phyloP scores from a whole-genome alignment of 2,888 invertebrate species.

The Pantelozetes paolii region DNA sequence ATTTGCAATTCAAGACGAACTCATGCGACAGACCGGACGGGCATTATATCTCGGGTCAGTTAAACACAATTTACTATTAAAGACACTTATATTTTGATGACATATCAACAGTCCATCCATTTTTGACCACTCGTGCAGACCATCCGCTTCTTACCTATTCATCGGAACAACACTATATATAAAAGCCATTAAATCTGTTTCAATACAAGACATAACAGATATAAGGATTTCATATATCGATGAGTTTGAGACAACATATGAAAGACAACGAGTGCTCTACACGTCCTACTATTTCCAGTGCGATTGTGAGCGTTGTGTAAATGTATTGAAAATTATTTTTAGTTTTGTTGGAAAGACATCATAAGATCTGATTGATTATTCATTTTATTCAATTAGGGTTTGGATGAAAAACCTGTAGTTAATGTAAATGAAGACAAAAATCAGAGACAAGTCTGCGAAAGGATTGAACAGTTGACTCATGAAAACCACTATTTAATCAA shows the following conservation, averaged over 20 bases:
- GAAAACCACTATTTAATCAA: neutral
- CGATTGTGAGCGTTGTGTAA: slow-evolving; percentile 35
- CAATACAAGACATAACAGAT: slow-evolving; percentile 28
- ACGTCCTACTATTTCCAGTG: slow-evolving; percentile 39
- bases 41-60: slow-evolving; percentile 41
- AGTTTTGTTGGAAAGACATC: too few species aligned
- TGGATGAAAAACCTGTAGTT: neutral
- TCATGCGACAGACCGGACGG: slow-evolving; percentile 37
- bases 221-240: slow-evolving; percentile 38
- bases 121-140: slow-evolving; percentile 40
- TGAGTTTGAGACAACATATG: slow-evolving; percentile 35
- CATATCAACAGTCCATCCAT: slow-evolving; percentile 35
- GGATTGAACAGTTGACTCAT: slow-evolving; percentile 13
- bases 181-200: slow-evolving; percentile 26
- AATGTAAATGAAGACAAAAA: neutral
- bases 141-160: slow-evolving; percentile 29
- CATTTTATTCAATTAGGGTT: neutral
- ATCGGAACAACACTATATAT: slow-evolving; percentile 37
- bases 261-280: slow-evolving; percentile 29
- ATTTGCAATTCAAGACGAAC: slow-evolving; percentile 37
- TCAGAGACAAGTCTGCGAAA: neutral
- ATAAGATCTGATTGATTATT: neutral
- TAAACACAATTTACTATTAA: neutral
- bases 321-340: neutral
- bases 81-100: neutral